phyloP scores from a whole-genome alignment of 2,888 invertebrate genomes.

The Autographa pulchrina region DNA sequence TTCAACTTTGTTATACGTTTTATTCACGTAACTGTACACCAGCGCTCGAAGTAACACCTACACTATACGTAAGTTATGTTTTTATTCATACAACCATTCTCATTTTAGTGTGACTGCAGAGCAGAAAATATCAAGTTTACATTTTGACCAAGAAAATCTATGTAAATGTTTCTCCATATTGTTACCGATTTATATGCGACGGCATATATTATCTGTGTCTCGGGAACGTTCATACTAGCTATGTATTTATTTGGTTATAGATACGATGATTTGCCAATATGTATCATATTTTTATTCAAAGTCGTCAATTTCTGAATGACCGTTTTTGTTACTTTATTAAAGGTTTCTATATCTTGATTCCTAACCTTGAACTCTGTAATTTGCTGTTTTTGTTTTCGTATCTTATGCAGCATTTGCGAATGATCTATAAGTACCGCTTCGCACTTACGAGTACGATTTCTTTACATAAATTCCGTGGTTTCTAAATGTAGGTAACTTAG shows the following conservation, averaged over 20 bases:
- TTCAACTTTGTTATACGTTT: background rate
- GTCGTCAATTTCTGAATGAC: conserved; percentile 10
- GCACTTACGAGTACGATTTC: background rate
- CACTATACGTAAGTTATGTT: conserved; percentile 6
- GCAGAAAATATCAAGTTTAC: conserved; percentile 63
- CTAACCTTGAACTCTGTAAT: no score
- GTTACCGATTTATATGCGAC: conserved; percentile 73
- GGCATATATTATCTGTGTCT: conserved; percentile 67
- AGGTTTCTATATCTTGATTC: background rate
- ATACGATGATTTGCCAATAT: conserved; percentile 43
- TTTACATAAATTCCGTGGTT: background rate
- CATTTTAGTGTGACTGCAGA: conserved; percentile 50
- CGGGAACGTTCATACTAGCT: conserved; percentile 59
- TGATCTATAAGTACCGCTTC: no score
- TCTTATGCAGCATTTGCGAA: background rate
- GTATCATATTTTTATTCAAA: conserved; percentile 38
- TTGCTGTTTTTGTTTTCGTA: background rate
- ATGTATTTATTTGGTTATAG: conserved; percentile 59
- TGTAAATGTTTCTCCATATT: conserved; percentile 71
- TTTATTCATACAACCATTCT: conserved; percentile 35
- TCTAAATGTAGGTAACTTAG: no score
- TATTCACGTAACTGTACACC: background rate
- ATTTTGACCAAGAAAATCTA: conserved; percentile 73
- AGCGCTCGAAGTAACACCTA: conserved; percentile 7
- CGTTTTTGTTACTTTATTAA: background rate